phyloP scores from a whole-genome alignment of 2,888 invertebrate genomes.

The Brachyopa scutellaris region DNA sequence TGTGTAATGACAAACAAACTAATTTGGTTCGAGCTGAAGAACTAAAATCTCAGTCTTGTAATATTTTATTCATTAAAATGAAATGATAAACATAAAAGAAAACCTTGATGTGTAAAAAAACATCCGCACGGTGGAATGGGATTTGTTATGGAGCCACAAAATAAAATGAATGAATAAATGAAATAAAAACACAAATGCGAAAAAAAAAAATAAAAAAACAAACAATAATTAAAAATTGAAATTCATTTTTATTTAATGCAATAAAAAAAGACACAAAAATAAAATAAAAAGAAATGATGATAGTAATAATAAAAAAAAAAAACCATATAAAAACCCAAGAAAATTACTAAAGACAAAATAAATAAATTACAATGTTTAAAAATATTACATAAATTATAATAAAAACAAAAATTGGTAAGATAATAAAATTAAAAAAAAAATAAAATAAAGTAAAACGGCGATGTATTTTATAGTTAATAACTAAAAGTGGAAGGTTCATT shows the following conservation, averaged over 20 bases:
- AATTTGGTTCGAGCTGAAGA: slow-evolving; percentile 40
- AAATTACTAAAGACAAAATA: slow-evolving; percentile 64
- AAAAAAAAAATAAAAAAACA: slow-evolving; percentile 55
- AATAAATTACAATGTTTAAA: slow-evolving; percentile 37
- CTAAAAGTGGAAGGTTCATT: slow-evolving; percentile 29
- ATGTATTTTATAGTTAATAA: slow-evolving; percentile 21
- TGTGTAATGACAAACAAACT: slow-evolving; percentile 34
- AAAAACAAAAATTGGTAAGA: slow-evolving; percentile 27
- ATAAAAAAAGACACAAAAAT: slow-evolving; percentile 60
- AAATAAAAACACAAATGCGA: slow-evolving; percentile 47
- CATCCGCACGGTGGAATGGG: slow-evolving; percentile 2
- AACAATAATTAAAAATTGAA: slow-evolving; percentile 60
- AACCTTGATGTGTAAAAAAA: neutral
- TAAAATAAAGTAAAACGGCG: slow-evolving; percentile 22
- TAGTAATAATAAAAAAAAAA: slow-evolving; percentile 74
- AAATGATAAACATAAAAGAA: slow-evolving; percentile 18
- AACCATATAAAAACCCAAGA: slow-evolving; percentile 64
- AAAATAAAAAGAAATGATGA: slow-evolving; percentile 57
- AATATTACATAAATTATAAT: slow-evolving; percentile 36
- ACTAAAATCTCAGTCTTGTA: slow-evolving; percentile 59
- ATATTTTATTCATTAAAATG: slow-evolving; percentile 17
- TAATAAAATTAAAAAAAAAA: slow-evolving; percentile 25
- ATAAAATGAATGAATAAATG: slow-evolving; percentile 15
- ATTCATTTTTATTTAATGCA: slow-evolving; percentile 62
- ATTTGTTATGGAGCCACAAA: slow-evolving; percentile 20